A percentile compares a stretch with the other conserved stretches of the same genome.
Evolutionary conservation across 2,113 vertebrate species (phyloP).

Genomic region (Xiphorhynchus elegans): DNA sequence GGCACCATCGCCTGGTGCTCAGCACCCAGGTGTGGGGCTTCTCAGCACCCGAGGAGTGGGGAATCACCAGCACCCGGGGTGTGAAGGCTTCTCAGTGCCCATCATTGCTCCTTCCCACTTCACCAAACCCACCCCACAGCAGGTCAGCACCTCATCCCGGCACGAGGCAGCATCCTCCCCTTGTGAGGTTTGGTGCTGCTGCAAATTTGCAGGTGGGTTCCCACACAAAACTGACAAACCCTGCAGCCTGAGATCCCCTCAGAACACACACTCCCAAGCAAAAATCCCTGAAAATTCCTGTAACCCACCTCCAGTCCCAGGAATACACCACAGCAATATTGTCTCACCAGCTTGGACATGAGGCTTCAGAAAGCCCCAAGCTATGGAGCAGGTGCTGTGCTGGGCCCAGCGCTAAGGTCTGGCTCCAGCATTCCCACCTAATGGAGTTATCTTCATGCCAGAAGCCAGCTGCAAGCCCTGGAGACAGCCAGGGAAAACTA

Average conservation of each 20-base stretch:
- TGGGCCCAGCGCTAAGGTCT: rapidly evolving
- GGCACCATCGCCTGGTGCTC: background rate
- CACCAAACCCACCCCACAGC: background rate
- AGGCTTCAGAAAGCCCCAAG: background rate
- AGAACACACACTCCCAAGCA: rapidly evolving
- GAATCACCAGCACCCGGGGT: background rate
- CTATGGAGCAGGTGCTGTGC: background rate
- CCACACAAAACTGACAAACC: rapidly evolving
- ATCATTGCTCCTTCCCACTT: background rate
- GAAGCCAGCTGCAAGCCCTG: background rate
- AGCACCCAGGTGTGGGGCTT: background rate
- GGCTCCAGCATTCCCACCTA: background rate
- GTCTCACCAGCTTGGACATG: background rate
- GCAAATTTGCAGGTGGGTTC: rapidly evolving
- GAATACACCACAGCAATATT: too few species aligned
- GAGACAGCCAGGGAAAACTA: background rate
- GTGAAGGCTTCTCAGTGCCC: background rate
- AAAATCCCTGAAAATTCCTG: background rate
- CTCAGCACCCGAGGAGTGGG: background rate
- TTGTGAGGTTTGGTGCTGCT: rapidly evolving
- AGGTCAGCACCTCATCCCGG: background rate
- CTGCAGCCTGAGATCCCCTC: rapidly evolving
- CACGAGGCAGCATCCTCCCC: background rate
- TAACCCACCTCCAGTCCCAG: background rate
- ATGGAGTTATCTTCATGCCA: background rate